Conservation (phyloP, 2,888 invertebrate species). For the Zonitis immaculata region DNA sequence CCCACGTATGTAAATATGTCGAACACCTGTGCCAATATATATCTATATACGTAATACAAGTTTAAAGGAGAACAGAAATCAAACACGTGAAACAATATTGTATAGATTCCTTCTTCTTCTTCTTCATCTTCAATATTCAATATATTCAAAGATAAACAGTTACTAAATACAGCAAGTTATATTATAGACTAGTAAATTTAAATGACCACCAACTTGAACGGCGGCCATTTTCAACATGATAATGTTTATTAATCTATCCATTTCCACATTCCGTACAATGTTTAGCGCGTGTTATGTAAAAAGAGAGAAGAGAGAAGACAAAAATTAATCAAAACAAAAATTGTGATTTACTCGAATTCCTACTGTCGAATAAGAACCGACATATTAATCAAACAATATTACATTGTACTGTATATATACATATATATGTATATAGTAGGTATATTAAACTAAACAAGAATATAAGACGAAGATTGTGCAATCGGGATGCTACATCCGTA, state of each 20-base stretch:
- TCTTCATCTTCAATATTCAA: slow-evolving; percentile 24
- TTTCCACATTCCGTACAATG: slow-evolving; percentile 22
- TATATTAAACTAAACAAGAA: slow-evolving; percentile 16
- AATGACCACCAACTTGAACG: slow-evolving; percentile 31
- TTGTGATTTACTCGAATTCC: slow-evolving; percentile 28
- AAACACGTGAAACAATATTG: slow-evolving; percentile 25
- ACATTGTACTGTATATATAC: slow-evolving; percentile 29
- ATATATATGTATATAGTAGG: no score
- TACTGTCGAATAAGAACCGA: slow-evolving; percentile 28
- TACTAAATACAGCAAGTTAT: slow-evolving; percentile 19
- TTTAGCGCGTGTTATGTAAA: slow-evolving; percentile 17
- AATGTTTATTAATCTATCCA: slow-evolving; percentile 33
- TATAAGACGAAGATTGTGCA: slow-evolving; percentile 25
- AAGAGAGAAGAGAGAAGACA: no score
- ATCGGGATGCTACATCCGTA: slow-evolving; percentile 28
- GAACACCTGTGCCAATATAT: slow-evolving; percentile 27
- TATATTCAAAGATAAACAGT: slow-evolving; percentile 26
- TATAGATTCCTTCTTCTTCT: slow-evolving; percentile 18
- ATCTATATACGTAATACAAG: slow-evolving; percentile 20
- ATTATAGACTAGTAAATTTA: slow-evolving; percentile 31
- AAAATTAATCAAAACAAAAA: no score
- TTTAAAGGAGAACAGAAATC: slow-evolving; percentile 25
- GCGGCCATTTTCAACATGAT: slow-evolving; percentile 32
- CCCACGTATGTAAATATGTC: slow-evolving; percentile 23
- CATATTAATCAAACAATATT: slow-evolving; percentile 33